Evolutionary conservation across 2,113 vertebrate genomes (phyloP).

Genomic region (Orycteropus afer): DNA sequence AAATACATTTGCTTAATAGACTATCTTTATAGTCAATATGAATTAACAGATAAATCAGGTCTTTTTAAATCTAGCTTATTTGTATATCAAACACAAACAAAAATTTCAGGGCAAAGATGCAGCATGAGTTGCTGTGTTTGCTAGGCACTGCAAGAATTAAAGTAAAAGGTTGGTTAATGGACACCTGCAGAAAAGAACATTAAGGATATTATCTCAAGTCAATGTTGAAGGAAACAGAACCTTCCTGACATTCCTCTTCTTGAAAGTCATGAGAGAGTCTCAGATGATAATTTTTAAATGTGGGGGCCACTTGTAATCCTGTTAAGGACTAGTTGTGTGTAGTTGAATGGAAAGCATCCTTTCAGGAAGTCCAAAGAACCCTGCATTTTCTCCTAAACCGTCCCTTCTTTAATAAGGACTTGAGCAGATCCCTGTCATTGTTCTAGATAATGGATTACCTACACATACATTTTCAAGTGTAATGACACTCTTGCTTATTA

Average conservation of each 20-base stretch:
- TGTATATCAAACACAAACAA: background rate
- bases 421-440: constrained; percentile 86
- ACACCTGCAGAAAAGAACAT: background rate
- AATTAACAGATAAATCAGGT: background rate
- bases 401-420: constrained; percentile 83
- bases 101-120: constrained; percentile 41
- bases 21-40: background rate
- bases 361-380: constrained; percentile 60
- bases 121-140: background rate
- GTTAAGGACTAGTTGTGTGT: constrained; percentile 10
- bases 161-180: constrained; percentile 49
- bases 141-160: constrained; percentile 40
- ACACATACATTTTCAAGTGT: constrained; percentile 91
- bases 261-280: background rate
- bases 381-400: constrained; percentile 71
- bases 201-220: background rate
- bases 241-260: constrained; percentile 17
- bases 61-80: background rate
- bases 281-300: background rate
- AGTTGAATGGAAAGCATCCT: constrained; percentile 57
- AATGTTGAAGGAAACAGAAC: constrained; percentile 39
- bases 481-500: constrained; percentile 92
- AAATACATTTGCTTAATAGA: background rate
- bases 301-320: background rate
- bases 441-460: constrained; percentile 88